Conservation (phyloP, 2,888 invertebrate genomes). For the Odontomyia ornata region DNA sequence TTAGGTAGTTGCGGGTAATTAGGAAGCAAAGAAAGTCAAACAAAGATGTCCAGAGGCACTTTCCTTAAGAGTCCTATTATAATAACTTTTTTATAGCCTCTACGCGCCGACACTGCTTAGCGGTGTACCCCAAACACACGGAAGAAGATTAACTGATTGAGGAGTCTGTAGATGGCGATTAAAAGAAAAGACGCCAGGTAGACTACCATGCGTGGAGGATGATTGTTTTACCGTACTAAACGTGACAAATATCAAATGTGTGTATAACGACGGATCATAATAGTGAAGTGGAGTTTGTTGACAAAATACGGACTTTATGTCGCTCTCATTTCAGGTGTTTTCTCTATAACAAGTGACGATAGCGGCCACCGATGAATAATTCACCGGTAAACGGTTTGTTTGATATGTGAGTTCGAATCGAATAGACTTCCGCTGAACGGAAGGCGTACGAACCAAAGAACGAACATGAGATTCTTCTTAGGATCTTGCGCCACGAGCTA, state of each 20-base stretch:
- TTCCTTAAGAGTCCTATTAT: not conserved
- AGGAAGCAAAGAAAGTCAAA: constrained; percentile 39
- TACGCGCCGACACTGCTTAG: too few relatives aligned
- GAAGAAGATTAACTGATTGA: too few relatives aligned
- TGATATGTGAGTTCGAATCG: constrained; percentile 23
- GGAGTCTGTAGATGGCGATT: not conserved
- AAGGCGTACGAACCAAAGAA: too few relatives aligned
- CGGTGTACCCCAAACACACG: too few relatives aligned
- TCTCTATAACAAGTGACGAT: constrained; percentile 27
- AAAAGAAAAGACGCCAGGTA: not conserved
- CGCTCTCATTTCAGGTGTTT: constrained; percentile 38
- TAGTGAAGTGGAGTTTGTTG: constrained; percentile 28
- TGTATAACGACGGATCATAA: not conserved
- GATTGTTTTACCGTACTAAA: not conserved
- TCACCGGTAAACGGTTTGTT: constrained; percentile 11
- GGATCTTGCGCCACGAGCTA: not conserved
- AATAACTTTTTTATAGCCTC: too few relatives aligned
- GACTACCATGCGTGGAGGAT: not conserved
- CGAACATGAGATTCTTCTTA: constrained; percentile 8
- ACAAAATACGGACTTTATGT: constrained; percentile 19
- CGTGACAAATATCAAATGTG: constrained; percentile 32
- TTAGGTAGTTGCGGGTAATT: constrained; percentile 8
- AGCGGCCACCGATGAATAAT: constrained; percentile 9
- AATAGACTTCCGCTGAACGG: constrained; percentile 32
- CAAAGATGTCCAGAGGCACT: constrained; percentile 29